Evolutionary conservation across 2,797 vertebrate species (phyloP).

Genomic region (Dendrocincla tyrannina): DNA sequence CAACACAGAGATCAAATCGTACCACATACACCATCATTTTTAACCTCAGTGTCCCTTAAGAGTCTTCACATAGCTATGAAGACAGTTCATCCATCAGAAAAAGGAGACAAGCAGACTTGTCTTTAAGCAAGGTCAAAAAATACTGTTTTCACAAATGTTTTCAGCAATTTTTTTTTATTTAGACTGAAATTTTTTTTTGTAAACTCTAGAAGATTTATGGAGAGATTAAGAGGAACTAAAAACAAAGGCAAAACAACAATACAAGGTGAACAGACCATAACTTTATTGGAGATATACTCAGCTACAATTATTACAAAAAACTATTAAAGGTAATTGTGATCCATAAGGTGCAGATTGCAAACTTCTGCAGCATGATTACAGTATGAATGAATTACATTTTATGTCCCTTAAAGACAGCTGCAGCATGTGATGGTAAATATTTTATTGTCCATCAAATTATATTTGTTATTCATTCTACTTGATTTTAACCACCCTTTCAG

Average conservation of each 20-base stretch:
- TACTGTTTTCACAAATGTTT: background rate
- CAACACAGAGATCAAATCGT: constrained; percentile 9
- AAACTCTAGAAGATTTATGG: background rate
- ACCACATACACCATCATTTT: constrained; percentile 1
- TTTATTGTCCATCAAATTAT: constrained; percentile 77
- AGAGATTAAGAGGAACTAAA: background rate
- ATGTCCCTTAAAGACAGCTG: constrained; percentile 78
- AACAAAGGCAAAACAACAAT: constrained; percentile 32
- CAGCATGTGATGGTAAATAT: constrained; percentile 81
- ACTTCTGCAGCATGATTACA: constrained; percentile 86
- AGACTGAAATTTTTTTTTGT: background rate
- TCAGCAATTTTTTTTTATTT: background rate
- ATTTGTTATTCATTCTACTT: constrained; percentile 76
- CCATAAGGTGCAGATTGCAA: constrained; percentile 91
- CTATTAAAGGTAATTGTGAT: constrained; percentile 88
- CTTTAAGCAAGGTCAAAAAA: constrained; percentile 36
- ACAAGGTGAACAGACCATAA: constrained; percentile 85
- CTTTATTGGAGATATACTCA: constrained; percentile 96
- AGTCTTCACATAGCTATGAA: constrained; percentile 7
- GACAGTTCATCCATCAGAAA: constrained; percentile 36
- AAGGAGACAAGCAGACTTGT: constrained; percentile 34
- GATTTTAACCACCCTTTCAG: constrained; percentile 78
- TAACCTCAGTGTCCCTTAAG: constrained; percentile 18
- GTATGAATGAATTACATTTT: constrained; percentile 75
- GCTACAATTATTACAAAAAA: constrained; percentile 91